Percentiles rank a stretch among this genome's conserved stretches.
These are phyloP conservation scores for Caradrina kadenii DNA, from an alignment of 2,888 invertebrate genomes.

Conservation along the genomic window DNA sequence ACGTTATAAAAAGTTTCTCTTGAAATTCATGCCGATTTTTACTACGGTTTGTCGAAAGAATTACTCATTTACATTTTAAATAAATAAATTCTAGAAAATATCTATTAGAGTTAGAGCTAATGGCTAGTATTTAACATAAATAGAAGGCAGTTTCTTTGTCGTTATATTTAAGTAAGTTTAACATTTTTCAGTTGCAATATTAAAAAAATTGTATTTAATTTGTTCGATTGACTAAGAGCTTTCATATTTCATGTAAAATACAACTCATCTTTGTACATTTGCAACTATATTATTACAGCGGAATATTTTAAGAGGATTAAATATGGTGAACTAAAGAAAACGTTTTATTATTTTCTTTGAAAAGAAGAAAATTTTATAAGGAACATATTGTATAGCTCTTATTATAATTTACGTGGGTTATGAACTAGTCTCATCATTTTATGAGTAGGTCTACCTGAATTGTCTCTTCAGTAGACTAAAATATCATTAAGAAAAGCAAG, in stretches of 20 bases:
- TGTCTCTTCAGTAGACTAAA: not conserved
- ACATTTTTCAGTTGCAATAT: conserved; percentile 14
- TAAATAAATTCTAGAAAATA: conserved; percentile 11
- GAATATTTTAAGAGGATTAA: conserved; percentile 11
- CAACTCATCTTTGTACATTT: conserved; percentile 13
- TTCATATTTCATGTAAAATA: conserved; percentile 32
- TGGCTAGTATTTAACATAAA: conserved; percentile 40
- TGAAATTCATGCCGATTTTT: conserved; percentile 9
- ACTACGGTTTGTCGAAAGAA: not conserved
- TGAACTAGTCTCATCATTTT: not conserved
- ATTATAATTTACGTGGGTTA: not conserved
- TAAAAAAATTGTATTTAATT: conserved; percentile 24
- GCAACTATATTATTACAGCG: conserved; percentile 1
- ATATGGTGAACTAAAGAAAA: not conserved
- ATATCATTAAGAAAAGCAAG: conserved; percentile 7
- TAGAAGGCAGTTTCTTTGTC: conserved; percentile 12
- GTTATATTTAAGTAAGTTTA: conserved; percentile 15
- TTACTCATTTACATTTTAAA: conserved; percentile 1
- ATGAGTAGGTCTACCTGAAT: not conserved
- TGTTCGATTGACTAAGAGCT: conserved; percentile 20
- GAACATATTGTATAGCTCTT: not conserved
- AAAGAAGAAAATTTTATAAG: not conserved
- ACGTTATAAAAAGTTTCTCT: not conserved
- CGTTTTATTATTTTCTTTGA: not conserved
- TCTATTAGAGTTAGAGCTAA: conserved; percentile 20